Conservation (phyloP, 2,888 invertebrate species). For the Caenorhabditis sinica region DNA sequence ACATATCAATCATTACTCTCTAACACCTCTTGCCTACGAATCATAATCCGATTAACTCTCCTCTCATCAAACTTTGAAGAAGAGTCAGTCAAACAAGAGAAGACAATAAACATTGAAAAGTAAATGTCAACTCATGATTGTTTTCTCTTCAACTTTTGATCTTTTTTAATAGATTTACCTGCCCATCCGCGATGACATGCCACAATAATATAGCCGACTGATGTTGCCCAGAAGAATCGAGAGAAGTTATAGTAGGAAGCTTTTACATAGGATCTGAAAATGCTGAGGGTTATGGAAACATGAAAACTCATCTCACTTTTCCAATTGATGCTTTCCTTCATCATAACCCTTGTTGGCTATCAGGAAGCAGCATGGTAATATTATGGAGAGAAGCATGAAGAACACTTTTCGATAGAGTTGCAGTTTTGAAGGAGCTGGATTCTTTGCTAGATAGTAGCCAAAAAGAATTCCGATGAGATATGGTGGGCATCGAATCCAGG, state of each 20-base stretch:
- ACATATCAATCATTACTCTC: neutral
- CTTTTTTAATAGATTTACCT: slow-evolving; percentile 77
- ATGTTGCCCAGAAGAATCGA: slow-evolving; percentile 84
- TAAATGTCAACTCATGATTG: neutral
- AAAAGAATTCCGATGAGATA: slow-evolving; percentile 84
- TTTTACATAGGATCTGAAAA: slow-evolving; percentile 29
- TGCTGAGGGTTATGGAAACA: too few species aligned
- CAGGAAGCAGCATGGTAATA: slow-evolving; percentile 39
- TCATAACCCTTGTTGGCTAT: slow-evolving; percentile 49
- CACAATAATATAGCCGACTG: slow-evolving; percentile 84
- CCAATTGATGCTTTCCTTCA: slow-evolving; percentile 35
- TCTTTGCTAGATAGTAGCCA: slow-evolving; percentile 83
- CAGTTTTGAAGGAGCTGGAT: slow-evolving; percentile 4
- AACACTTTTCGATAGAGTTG: slow-evolving; percentile 17
- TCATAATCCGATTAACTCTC: slow-evolving; percentile 2
- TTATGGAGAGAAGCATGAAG: slow-evolving; percentile 35
- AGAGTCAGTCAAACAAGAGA: slow-evolving; percentile 32
- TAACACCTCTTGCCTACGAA: slow-evolving; percentile 3
- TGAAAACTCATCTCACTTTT: neutral
- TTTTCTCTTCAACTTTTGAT: neutral
- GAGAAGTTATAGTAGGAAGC: slow-evolving; percentile 63
- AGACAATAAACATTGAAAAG: neutral
- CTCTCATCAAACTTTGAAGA: neutral
- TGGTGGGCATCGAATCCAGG: slow-evolving; percentile 83
- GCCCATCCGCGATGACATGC: slow-evolving; percentile 85